A percentile compares a stretch with the other conserved stretches of the same genome.
Conservation (phyloP, 2,113 vertebrate genomes). For the Charina bottae region DNA sequence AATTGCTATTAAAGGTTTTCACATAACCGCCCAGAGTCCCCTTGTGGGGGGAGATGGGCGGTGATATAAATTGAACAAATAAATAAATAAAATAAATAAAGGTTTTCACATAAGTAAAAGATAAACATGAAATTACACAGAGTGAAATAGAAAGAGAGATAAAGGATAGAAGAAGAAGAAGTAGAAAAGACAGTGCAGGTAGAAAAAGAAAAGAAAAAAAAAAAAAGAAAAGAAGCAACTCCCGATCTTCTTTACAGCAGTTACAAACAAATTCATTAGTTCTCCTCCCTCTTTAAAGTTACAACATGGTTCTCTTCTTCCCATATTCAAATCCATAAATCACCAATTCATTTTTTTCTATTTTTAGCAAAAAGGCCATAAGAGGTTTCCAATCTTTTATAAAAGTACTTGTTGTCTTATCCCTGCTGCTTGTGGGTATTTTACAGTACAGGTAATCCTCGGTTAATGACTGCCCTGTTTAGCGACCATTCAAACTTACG, state of each 20-base stretch:
- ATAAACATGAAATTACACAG: not conserved
- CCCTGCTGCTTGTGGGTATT: too few species aligned
- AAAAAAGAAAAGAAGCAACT: not conserved
- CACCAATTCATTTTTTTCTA: not conserved
- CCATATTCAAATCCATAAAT: not conserved
- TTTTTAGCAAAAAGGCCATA: not conserved
- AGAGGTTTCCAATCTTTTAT: not conserved
- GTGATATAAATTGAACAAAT: too few species aligned
- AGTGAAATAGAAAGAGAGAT: not conserved
- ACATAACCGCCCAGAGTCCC: too few species aligned
- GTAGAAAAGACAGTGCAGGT: not conserved
- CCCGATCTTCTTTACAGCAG: not conserved
- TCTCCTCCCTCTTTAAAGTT: not conserved
- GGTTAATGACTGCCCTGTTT: too few species aligned
- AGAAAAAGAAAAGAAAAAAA: not conserved
- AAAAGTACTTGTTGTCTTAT: too few species aligned
- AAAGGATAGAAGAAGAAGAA: not conserved
- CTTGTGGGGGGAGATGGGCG: too few species aligned
- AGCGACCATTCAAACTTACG: too few species aligned
- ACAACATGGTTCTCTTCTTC: not conserved
- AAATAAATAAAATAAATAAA: too few species aligned
- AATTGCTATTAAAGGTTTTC: not conserved
- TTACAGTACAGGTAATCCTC: not conserved
- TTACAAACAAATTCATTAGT: not conserved
- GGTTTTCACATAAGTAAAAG: too few species aligned